phyloP scores from a whole-genome alignment of 2,888 invertebrate species.

The Morpho achilles region DNA sequence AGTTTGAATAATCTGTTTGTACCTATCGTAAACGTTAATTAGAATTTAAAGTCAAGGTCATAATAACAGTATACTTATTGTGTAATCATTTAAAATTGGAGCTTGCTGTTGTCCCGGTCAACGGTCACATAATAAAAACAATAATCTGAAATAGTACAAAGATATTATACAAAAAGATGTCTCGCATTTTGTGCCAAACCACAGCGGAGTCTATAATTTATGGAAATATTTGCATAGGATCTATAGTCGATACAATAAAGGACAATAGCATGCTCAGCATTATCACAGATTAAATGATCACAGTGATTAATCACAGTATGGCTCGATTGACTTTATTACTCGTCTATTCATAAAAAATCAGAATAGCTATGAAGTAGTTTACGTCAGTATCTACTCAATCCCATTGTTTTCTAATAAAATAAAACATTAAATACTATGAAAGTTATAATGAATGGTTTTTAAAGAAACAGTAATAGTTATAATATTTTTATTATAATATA shows the following conservation, averaged over 20 bases:
- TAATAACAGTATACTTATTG: constrained; percentile 31
- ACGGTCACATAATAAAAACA: constrained; percentile 23
- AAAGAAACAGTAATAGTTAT: no score
- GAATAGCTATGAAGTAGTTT: neutral
- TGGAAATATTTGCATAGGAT: constrained; percentile 32
- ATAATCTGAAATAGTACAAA: constrained; percentile 54
- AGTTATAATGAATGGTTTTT: no score
- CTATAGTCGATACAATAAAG: constrained; percentile 24
- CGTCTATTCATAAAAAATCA: neutral
- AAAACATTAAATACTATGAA: no score
- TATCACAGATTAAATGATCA: constrained; percentile 19
- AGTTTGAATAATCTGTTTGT: constrained; percentile 45
- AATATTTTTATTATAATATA: no score
- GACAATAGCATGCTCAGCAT: constrained; percentile 54
- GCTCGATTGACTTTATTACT: neutral
- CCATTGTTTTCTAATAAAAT: no score
- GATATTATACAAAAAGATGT: constrained; percentile 34
- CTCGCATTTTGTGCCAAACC: constrained; percentile 67
- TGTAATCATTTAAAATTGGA: constrained; percentile 18
- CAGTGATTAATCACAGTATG: constrained; percentile 9
- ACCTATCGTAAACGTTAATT: constrained; percentile 49
- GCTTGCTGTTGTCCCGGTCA: constrained; percentile 60
- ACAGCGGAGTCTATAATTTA: constrained; percentile 37
- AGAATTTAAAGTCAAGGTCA: constrained; percentile 43
- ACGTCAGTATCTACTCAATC: no score